Conservation (phyloP, 2,888 invertebrate genomes). For the Yponomeuta plumbellus region DNA sequence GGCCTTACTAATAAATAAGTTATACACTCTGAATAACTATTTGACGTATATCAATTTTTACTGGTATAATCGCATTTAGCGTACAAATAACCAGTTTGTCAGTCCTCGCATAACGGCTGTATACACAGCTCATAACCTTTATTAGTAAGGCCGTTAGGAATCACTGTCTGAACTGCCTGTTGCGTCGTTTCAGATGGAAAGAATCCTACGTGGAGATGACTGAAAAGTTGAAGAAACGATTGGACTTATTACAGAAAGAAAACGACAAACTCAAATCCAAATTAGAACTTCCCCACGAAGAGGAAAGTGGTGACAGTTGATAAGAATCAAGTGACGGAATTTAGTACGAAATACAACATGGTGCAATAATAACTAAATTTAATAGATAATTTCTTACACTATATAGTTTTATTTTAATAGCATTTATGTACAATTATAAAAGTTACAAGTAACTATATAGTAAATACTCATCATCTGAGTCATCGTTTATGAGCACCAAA, state of each 20-base stretch:
- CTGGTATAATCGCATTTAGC: too few relatives aligned
- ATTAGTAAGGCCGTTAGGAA: too few relatives aligned
- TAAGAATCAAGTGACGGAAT: not conserved
- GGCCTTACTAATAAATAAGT: too few relatives aligned
- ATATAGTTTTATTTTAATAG: not conserved
- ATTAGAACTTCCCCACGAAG: not conserved
- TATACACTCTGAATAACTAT: too few relatives aligned
- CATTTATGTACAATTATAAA: slow-evolving; percentile 1
- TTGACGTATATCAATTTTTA: too few relatives aligned
- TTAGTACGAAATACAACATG: not conserved
- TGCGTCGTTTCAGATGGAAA: slow-evolving; percentile 73
- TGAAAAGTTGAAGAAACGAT: slow-evolving; percentile 76
- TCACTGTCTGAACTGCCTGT: not conserved
- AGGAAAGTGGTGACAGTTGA: slow-evolving; percentile 1
- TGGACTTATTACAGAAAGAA: slow-evolving; percentile 73
- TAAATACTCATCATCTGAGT: too few relatives aligned
- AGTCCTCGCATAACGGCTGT: too few relatives aligned
- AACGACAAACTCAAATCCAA: slow-evolving; percentile 63
- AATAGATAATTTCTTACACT: not conserved
- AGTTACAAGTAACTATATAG: not conserved
- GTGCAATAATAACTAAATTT: not conserved
- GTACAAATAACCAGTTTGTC: too few relatives aligned
- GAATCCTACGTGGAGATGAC: slow-evolving; percentile 79
- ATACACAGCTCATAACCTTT: too few relatives aligned
- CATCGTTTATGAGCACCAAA: too few relatives aligned